Percentiles rank a stretch among this genome's conserved stretches.
Evolutionary conservation across 2,797 vertebrate genomes (phyloP).

Genomic region (Sebastiscus albofasciatus): DNA sequence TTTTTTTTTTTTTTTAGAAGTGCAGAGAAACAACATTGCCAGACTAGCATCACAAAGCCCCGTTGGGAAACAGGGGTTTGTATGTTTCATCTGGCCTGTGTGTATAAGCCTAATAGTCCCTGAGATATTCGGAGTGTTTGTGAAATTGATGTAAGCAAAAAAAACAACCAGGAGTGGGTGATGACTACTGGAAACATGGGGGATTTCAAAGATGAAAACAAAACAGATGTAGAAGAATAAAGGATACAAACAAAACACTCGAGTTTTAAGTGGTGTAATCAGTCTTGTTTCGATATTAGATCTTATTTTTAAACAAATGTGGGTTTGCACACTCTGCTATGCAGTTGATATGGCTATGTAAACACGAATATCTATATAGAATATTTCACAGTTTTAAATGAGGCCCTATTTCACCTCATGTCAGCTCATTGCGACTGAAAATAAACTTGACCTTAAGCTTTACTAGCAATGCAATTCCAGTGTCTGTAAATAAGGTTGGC

Average conservation of each 20-base stretch:
- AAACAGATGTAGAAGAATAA: not conserved
- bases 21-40: slow-evolving; percentile 13
- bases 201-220: slow-evolving; percentile 8
- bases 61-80: slow-evolving; percentile 22
- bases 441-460: not conserved
- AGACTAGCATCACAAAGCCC: slow-evolving; percentile 15
- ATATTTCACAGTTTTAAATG: not conserved
- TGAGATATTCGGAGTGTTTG: slow-evolving; percentile 17
- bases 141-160: slow-evolving; percentile 28
- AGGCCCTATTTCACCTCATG: not conserved
- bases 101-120: slow-evolving; percentile 23
- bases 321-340: not conserved
- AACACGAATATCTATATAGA: not conserved
- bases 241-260: not conserved
- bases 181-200: not conserved
- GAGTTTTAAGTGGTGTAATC: not conserved
- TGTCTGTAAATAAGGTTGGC: not conserved
- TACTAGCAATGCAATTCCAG: not conserved
- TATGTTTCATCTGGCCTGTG: slow-evolving; percentile 25
- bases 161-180: not conserved
- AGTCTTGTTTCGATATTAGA: not conserved
- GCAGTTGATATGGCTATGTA: not conserved
- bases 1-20: not conserved
- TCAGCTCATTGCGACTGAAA: not conserved
- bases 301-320: not conserved